Evolutionary conservation across 2,113 vertebrate genomes (phyloP), one percentile per base, ranked within the genome.

Genomic region (Eurypyga helias): DNA sequence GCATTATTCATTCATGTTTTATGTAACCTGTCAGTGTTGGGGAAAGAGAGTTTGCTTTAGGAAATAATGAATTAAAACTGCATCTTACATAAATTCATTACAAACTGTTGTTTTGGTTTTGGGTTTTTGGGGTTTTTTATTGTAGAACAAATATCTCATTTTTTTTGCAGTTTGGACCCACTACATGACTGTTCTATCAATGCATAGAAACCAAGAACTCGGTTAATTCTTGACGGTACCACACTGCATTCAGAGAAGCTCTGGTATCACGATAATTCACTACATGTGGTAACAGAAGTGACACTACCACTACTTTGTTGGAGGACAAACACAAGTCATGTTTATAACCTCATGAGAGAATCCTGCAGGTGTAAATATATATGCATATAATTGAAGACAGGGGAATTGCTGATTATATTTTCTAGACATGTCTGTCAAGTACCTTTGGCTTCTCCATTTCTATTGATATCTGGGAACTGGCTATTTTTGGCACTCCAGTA

Each of bases 1-100:
- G 77, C 31, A 29, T 81, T 64, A 87, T 82, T 87, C 7, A 52
- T 87, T 89, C 89, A 58, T 55, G 20, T 33, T 93, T 89, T 93
- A 43, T 83, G 29, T 38, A 87, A 57, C 19, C 88, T 90, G 84
- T 76, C 87, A 69, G 24, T 52, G 31, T 23, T 79, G 36, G 13
- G 34, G 31, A 85, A 84, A 92, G 23, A 28, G 23, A 89, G 18
- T 11, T 92, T 64, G 15, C 45, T 90, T 93, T 51, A 62, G 64
- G 28, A 70, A 82, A 20, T 38, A 58, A 80, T 77, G 61, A 85
- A 55, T 79, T 89, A 91, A 90, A 94, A 21, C 13, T 61, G 17
- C 29, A 73, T 49, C 16, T 88, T 29, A 61, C 41, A 91, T 72
- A 93, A 90, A 77, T 46, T 78, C 3, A 33, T 51, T 43, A 75